A percentile compares a stretch with the other conserved stretches of the same genome.
phyloP scores from a whole-genome alignment of 1,140 invertebrate genomes.

The Trichonephila inaurata region DNA sequence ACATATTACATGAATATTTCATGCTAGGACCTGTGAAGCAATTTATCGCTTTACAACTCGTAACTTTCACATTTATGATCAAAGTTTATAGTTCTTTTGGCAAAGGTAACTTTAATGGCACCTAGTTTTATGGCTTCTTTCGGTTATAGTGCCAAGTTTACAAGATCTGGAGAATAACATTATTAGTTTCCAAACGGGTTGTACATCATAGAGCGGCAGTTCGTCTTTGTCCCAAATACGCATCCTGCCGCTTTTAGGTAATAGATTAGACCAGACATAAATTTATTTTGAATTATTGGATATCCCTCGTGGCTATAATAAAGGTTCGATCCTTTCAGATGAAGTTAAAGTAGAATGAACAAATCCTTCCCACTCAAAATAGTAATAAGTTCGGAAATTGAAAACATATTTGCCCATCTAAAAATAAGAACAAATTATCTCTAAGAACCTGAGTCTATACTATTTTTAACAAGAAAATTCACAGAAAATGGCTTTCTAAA shows the following conservation, averaged over 20 bases:
- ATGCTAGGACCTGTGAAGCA: conserved; percentile 66
- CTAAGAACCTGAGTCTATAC: no score
- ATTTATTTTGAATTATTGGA: conserved; percentile 43
- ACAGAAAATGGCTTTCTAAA: no score
- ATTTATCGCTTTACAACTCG: conserved; percentile 75
- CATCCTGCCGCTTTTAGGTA: conserved; percentile 16
- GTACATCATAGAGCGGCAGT: conserved; percentile 65
- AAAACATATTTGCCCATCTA: no score
- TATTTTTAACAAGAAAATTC: no score
- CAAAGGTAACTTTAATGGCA: conserved; percentile 74
- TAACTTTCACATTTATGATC: conserved; percentile 75
- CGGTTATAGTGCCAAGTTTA: conserved; percentile 74
- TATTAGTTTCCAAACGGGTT: conserved; percentile 70
- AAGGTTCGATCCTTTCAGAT: neutral
- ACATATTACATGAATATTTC: conserved; percentile 74
- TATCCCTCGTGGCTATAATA: neutral
- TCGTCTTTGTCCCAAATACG: conserved; percentile 64
- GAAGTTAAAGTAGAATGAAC: neutral
- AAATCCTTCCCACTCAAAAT: neutral
- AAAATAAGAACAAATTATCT: no score
- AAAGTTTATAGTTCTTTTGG: conserved; percentile 74
- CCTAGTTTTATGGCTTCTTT: conserved; percentile 71
- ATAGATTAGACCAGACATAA: conserved; percentile 2
- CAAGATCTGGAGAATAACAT: conserved; percentile 70
- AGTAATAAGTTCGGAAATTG: no score